A percentile compares a stretch with the other conserved stretches of the same genome.
Conservation (phyloP, 2,888 invertebrate genomes). For the Chloroclystis v-ata region DNA sequence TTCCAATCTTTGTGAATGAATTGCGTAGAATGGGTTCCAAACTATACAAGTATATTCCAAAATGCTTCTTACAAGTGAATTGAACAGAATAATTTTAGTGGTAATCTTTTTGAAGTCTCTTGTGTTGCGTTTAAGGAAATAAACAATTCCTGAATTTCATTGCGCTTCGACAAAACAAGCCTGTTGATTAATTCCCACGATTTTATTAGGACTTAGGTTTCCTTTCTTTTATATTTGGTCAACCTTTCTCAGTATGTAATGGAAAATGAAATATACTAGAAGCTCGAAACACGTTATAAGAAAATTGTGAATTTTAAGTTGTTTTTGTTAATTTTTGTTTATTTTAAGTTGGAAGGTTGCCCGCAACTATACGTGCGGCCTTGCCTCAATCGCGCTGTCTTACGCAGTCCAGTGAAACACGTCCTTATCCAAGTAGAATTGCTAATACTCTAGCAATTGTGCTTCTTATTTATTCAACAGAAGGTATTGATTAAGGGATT, state of each 20-base stretch:
- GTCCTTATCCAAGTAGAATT: constrained; percentile 24
- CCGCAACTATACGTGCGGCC: constrained; percentile 37
- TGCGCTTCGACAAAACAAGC: constrained; percentile 46
- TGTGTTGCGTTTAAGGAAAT: too few species aligned
- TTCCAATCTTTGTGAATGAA: too few species aligned
- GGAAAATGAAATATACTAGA: constrained; percentile 28
- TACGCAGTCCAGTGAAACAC: constrained; percentile 21
- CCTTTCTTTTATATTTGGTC: constrained; percentile 31
- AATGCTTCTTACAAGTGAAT: too few species aligned
- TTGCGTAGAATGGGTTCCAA: too few species aligned
- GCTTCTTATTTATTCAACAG: constrained; percentile 22
- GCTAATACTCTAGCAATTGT: constrained; percentile 23
- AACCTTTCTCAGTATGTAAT: constrained; percentile 29
- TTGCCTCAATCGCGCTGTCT: constrained; percentile 27
- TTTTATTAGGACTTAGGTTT: constrained; percentile 42
- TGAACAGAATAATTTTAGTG: too few species aligned
- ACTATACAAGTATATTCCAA: too few species aligned
- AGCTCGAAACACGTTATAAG: constrained; percentile 20
- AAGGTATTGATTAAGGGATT: constrained; percentile 3
- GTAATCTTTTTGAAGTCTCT: too few species aligned
- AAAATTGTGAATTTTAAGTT: constrained; percentile 29
- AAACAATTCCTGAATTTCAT: constrained; percentile 34
- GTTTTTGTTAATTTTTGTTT: too few species aligned
- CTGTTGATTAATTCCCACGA: constrained; percentile 52
- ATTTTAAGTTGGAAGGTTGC: constrained; percentile 66